Conservation (phyloP, 2,113 vertebrate species). For the Deroptyus accipitrinus region DNA sequence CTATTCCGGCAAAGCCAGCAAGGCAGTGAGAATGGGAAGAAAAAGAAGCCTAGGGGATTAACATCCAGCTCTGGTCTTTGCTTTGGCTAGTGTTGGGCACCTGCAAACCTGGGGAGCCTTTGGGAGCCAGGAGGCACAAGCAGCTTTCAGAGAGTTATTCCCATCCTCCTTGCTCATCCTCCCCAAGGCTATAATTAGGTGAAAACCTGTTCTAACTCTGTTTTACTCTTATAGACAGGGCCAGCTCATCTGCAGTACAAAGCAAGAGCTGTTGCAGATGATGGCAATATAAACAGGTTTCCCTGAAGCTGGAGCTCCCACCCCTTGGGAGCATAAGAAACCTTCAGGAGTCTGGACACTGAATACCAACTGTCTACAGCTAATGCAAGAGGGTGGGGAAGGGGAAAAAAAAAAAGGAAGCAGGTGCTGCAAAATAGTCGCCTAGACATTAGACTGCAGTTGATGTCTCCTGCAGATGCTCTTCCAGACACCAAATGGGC, state of each 20-base stretch:
- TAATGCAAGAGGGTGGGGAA: background rate
- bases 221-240: background rate
- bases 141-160: background rate
- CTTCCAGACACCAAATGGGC: background rate
- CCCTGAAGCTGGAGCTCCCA: background rate
- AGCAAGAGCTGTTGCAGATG: background rate
- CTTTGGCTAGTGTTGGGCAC: background rate
- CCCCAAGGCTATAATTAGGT: background rate
- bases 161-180: background rate
- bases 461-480: background rate
- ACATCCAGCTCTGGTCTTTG: accelerated
- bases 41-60: background rate
- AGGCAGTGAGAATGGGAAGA: background rate
- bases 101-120: background rate
- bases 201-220: background rate
- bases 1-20: background rate
- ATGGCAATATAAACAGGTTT: background rate
- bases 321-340: background rate
- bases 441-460: background rate
- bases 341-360: background rate
- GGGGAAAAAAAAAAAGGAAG: background rate
- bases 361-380: background rate
- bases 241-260: background rate
- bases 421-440: background rate
- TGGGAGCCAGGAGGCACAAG: background rate